phyloP scores from a whole-genome alignment of 1,140 invertebrate genomes.

The Pinna nobilis region DNA sequence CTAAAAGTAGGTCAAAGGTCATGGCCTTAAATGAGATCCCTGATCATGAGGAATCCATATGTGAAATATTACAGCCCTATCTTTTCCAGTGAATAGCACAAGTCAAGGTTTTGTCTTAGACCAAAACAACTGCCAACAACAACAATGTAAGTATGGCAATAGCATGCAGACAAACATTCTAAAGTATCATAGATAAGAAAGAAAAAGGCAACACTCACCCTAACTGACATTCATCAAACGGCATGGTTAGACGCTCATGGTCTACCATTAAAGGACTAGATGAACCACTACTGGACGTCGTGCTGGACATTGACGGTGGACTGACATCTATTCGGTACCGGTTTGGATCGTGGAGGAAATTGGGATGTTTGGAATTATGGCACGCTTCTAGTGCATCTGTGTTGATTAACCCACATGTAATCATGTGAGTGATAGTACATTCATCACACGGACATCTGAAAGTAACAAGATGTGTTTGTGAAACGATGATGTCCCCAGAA shows the following conservation, averaged over 20 bases:
- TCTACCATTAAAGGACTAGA: constrained; percentile 70
- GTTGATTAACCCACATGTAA: constrained; percentile 73
- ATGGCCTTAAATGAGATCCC: too few species aligned
- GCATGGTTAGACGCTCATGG: constrained; percentile 57
- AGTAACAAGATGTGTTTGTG: too few species aligned
- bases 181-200: not conserved
- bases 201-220: constrained; percentile 41
- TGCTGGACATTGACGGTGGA: constrained; percentile 73
- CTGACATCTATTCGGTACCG: constrained; percentile 68
- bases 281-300: constrained; percentile 70
- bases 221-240: constrained; percentile 52
- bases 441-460: constrained; percentile 75
- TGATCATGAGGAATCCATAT: too few species aligned
- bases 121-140: not conserved
- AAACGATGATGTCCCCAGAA: too few species aligned
- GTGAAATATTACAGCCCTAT: too few species aligned
- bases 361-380: constrained; percentile 47
- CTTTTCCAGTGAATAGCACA: not conserved
- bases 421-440: constrained; percentile 73
- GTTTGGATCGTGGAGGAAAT: constrained; percentile 65
- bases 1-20: too few species aligned
- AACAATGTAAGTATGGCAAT: not conserved
- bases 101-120: not conserved
- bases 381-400: constrained; percentile 64
- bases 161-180: not conserved